Conservation (phyloP, 2,113 vertebrate genomes). For the Nettapus auritus region DNA sequence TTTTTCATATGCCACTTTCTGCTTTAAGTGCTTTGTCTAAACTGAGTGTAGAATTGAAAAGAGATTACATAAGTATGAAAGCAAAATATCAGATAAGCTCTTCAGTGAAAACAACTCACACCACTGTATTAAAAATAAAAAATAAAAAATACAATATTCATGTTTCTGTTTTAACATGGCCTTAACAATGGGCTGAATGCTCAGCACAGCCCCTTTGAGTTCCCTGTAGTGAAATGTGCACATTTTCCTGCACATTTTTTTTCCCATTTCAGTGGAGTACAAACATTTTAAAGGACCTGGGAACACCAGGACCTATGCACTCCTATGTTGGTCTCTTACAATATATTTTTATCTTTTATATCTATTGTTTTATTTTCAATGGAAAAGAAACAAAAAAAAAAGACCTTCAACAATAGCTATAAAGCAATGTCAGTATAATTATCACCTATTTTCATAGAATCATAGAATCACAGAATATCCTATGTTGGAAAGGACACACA, state of each 20-base stretch:
- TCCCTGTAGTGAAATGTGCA: neutral
- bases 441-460: neutral
- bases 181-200: neutral
- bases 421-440: neutral
- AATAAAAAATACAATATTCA: neutral
- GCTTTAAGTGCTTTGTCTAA: neutral
- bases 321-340: neutral
- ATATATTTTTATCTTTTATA: neutral
- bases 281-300: neutral
- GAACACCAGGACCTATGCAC: neutral
- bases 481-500: neutral
- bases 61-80: neutral
- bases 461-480: neutral
- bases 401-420: neutral
- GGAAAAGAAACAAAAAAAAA: neutral
- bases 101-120: neutral
- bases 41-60: neutral
- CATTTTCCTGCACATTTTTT: neutral
- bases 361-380: neutral
- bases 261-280: neutral
- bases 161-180: neutral
- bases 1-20: neutral
- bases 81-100: neutral
- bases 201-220: neutral
- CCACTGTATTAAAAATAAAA: neutral